Evolutionary conservation across 2,113 vertebrate species (phyloP), one percentile per base, ranked within the genome.

Genomic region (Gila orcuttii): DNA sequence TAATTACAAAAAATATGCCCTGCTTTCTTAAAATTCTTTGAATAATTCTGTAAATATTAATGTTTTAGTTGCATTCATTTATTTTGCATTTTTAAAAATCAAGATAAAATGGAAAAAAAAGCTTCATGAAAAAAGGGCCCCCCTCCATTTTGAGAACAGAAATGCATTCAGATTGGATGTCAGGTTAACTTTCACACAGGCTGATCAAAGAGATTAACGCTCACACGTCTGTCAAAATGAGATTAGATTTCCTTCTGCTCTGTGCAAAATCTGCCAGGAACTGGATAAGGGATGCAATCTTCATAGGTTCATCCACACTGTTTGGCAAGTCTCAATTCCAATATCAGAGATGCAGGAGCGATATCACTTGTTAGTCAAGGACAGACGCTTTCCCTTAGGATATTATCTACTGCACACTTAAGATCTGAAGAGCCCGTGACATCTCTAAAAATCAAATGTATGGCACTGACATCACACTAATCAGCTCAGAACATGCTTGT

Each of bases 151-250:
- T 13, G 55, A 57, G 21, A 82, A 82, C 42, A 52, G 79, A 50
- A 75, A 82, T 75, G 45, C 21, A 47, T 78, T 85, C 52, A 75
- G 78, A 87, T 45, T 79, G 31, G 69, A 85, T 81, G 84, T 62
- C 79, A 82, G 60, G 79, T 78, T 76, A 82, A 57, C 45, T 50
- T 84, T 69, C 86, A 73, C 81, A 68, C 10, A 73, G 21, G 15
- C 64, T 66, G 71, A 69, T 82, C 59, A 82, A 69, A 85, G 28
- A 85, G 79, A 85, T 77, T 85, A 79, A 78, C 60, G 39, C 57
- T 86, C 84, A 50, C 74, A 86, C 64, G 42, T 86, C 73, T 50
- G 17, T 83, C 87, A 75, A 68, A 88, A 83, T 64, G 15, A 78
- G 87, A 85, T 88, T 76, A 88, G 83, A 50, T 71, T 52, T 86